Conservation (phyloP, 2,888 invertebrate genomes). For the Crematogaster levior region DNA sequence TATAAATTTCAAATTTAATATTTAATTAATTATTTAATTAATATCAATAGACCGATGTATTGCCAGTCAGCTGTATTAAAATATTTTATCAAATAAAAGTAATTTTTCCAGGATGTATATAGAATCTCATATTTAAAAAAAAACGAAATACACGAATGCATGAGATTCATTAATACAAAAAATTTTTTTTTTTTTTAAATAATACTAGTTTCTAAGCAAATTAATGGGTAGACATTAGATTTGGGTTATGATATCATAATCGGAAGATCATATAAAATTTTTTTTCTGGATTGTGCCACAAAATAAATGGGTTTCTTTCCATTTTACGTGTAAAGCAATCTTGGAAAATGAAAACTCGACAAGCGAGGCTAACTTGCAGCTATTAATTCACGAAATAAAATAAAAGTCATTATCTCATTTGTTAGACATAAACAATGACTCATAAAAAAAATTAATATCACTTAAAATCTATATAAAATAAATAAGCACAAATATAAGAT, state of each 20-base stretch:
- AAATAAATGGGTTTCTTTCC: neutral
- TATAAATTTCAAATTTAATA: neutral
- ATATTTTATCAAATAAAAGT: neutral
- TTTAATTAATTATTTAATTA: slow-evolving; percentile 10
- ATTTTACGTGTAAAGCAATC: neutral
- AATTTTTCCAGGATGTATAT: neutral
- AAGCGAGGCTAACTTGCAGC: neutral
- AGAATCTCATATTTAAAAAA: neutral
- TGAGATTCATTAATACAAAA: neutral
- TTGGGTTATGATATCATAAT: slow-evolving; percentile 7
- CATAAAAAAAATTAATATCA: neutral
- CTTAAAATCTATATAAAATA: neutral
- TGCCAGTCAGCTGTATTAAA: neutral
- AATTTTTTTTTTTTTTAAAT: neutral
- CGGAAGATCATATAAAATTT: neutral
- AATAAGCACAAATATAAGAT: neutral
- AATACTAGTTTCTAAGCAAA: neutral
- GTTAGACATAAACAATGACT: neutral
- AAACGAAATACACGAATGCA: neutral
- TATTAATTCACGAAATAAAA: neutral
- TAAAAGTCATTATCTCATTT: neutral
- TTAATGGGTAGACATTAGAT: neutral
- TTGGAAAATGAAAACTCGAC: neutral
- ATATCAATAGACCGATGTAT: slow-evolving; percentile 1
- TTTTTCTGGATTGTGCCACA: neutral